Evolutionary conservation across 2,888 invertebrate genomes (phyloP).

Genomic region (Amiota mariae): DNA sequence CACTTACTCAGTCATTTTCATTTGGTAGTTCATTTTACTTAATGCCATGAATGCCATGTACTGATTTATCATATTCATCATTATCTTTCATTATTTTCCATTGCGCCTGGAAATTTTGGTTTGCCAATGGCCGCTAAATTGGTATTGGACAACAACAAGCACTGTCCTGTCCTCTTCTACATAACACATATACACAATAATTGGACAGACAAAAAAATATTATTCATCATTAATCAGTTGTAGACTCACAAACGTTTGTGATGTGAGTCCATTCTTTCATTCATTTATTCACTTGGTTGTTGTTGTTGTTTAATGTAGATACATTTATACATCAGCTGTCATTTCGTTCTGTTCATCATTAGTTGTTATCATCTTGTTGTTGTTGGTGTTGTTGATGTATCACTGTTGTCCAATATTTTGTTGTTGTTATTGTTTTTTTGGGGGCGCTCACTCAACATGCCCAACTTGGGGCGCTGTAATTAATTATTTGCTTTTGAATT

Average conservation of each 20-base stretch:
- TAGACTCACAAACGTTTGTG: too few relatives aligned
- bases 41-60: not conserved
- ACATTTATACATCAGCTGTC: constrained; percentile 24
- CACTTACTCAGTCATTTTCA: not conserved
- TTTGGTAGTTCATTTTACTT: constrained; percentile 10
- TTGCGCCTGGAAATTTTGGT: too few relatives aligned
- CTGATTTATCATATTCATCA: too few relatives aligned
- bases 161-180: too few relatives aligned
- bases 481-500: constrained; percentile 68
- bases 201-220: too few relatives aligned
- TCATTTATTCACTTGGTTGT: not conserved
- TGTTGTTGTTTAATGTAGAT: not conserved
- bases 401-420: constrained; percentile 32
- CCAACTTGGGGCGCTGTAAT: constrained; percentile 61
- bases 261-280: not conserved
- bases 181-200: too few relatives aligned
- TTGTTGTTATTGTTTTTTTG: constrained; percentile 46
- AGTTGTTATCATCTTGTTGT: constrained; percentile 41
- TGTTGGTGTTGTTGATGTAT: constrained; percentile 8
- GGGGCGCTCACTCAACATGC: not conserved
- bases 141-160: not conserved
- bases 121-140: too few relatives aligned
- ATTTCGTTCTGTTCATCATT: constrained; percentile 56
- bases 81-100: too few relatives aligned
- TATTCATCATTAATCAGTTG: too few relatives aligned